Percentiles rank a stretch among this genome's conserved stretches.
Evolutionary conservation across 2,888 invertebrate species (phyloP).

Genomic region (Cataglyphis livida): DNA sequence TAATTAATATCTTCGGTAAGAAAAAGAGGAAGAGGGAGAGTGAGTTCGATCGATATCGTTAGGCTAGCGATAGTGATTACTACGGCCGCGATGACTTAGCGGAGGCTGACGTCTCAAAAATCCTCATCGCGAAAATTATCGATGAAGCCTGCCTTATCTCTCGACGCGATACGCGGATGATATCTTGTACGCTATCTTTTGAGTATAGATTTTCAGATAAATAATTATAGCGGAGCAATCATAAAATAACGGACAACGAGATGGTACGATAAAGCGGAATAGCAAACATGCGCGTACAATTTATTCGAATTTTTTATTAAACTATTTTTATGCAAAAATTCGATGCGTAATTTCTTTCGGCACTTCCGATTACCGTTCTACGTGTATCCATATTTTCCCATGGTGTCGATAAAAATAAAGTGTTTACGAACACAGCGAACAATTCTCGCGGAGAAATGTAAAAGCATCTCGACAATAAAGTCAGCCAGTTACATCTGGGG

Average conservation of each 20-base stretch:
- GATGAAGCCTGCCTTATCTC: conserved; percentile 33
- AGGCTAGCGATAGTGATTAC: conserved; percentile 45
- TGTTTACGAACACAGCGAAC: neutral
- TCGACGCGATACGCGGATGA: neutral
- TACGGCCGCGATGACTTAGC: conserved; percentile 42
- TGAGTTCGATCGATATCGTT: conserved; percentile 38
- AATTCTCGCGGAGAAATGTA: neutral
- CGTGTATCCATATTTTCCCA: neutral
- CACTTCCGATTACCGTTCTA: too few species aligned
- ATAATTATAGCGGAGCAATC: conserved; percentile 15
- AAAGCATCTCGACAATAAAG: conserved; percentile 31
- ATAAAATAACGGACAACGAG: neutral
- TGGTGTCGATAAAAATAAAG: neutral
- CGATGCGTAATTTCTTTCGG: neutral
- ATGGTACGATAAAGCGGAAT: conserved; percentile 9
- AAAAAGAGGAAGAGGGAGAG: neutral
- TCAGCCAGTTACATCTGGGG: neutral
- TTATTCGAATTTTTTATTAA: neutral
- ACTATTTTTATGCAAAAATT: neutral
- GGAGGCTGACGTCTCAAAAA: conserved; percentile 20
- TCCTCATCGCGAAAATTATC: conserved; percentile 32
- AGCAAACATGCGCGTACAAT: neutral
- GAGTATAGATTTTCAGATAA: conserved; percentile 18
- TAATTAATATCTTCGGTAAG: conserved; percentile 47
- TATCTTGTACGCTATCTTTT: conserved; percentile 13